Conservation (phyloP, 2,113 vertebrate genomes). For the Empidonax alnorum region DNA sequence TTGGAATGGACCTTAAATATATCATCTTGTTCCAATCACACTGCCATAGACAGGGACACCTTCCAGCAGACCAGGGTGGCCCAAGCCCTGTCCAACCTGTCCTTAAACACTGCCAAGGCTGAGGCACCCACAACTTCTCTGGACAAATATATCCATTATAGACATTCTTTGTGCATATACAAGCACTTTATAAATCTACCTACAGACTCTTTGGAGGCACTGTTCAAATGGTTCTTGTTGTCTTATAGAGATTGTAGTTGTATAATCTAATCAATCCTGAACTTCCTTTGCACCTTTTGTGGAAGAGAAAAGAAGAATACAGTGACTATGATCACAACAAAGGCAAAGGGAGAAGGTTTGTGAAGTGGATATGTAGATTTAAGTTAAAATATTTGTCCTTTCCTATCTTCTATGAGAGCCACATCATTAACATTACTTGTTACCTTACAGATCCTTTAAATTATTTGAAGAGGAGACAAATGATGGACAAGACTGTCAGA, state of each 20-base stretch:
- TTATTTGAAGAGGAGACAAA: neutral
- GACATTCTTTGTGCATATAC: neutral
- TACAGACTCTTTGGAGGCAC: neutral
- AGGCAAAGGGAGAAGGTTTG: neutral
- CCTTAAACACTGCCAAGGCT: neutral
- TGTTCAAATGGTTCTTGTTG: neutral
- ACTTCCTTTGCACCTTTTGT: neutral
- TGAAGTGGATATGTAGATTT: neutral
- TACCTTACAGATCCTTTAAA: neutral
- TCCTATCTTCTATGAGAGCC: neutral
- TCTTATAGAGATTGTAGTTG: neutral
- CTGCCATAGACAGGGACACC: neutral
- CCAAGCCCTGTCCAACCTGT: neutral
- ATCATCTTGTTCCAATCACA: neutral
- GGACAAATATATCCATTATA: neutral
- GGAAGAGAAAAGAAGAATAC: neutral
- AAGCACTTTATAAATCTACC: neutral
- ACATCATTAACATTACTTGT: neutral
- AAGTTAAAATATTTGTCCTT: neutral
- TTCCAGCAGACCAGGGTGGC: neutral
- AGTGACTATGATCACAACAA: neutral
- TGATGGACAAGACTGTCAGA: neutral
- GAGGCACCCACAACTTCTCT: neutral
- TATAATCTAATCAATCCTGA: neutral
- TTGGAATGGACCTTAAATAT: neutral